Base-by-base conservation (phyloP, 2,113 vertebrate genomes). In the Zapus hudsonius region DNA sequence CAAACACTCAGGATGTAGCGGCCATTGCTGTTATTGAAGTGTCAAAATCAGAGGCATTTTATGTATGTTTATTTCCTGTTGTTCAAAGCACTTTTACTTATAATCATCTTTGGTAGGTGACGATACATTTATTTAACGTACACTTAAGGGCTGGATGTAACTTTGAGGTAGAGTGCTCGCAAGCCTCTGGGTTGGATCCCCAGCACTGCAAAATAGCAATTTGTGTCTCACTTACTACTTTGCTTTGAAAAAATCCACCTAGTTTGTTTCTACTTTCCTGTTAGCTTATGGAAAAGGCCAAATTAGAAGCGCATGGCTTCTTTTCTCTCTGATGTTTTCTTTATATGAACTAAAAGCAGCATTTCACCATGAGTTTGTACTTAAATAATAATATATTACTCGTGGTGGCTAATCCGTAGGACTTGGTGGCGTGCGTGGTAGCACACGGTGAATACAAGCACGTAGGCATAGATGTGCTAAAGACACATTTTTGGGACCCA, bases 391-490 rank as follows among this genome's bases (percentile, higher is more conserved):
- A 7, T 16, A 1, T 19, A 5, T 78, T 3, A 10, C 69, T 76
- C 36, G 1, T 25, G 19, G 40, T 33, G 27, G 7, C 10, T 29
- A 57, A 36, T 22, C 2, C 22, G 23, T 27, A 31, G 44, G 3
- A 6, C 2, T 0, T 0, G 20, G 0, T 2, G 9, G 64, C 7
- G 0, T 0, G 4, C 9, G 0, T 38, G 13, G 0, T 8, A 13
- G 2, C 7, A 8, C 22, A 36, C 2, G 1, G 8, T 3, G 42
- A 7, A 13, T 1, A 7, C 11, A 44, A 47, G 2, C 44, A 27
- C 4, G 11, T 2, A 2, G 0, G 25, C 13, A n/a, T n/a, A n/a
- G n/a, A n/a, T n/a, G n/a, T n/a, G n/a, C n/a, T n/a, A n/a, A n/a
- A n/a, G n/a, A n/a, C n/a, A n/a, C n/a, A n/a, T n/a, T n/a, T 5